Percentiles rank a stretch among this genome's conserved stretches.
phyloP scores from a whole-genome alignment of 2,797 vertebrate genomes.

The Falco columbarius region DNA sequence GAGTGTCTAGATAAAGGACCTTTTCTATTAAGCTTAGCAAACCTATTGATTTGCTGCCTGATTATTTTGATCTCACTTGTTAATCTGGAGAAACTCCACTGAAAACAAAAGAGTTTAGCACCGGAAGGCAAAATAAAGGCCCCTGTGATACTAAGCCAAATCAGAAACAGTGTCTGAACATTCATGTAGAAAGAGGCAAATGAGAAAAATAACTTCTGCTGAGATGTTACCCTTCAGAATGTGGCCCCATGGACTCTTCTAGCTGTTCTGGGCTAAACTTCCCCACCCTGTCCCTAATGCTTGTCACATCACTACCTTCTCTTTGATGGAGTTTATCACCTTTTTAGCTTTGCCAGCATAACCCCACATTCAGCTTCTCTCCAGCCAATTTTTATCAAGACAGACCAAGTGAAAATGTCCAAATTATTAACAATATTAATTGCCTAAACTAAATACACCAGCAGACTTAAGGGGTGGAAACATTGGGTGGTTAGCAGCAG shows the following conservation, averaged over 20 bases:
- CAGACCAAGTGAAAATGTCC: background rate
- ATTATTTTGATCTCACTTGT: constrained; percentile 47
- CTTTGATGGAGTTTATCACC: background rate
- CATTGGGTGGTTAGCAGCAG: background rate
- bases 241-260: background rate
- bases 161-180: background rate
- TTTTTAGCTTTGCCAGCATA: background rate
- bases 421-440: background rate
- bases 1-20: constrained; percentile 14
- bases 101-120: background rate
- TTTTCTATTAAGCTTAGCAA: constrained; percentile 36
- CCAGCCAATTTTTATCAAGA: background rate
- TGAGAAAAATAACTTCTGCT: background rate
- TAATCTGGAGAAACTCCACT: background rate
- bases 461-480: background rate
- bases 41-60: constrained; percentile 49
- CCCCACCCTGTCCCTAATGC: background rate
- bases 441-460: background rate
- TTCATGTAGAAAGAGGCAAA: background rate
- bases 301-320: background rate
- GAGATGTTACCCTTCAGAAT: background rate
- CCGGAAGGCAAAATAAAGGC: background rate
- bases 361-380: background rate
- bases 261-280: background rate
- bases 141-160: background rate